Conservation (phyloP, 2,797 vertebrate genomes). For the Leptoclinus maculatus region DNA sequence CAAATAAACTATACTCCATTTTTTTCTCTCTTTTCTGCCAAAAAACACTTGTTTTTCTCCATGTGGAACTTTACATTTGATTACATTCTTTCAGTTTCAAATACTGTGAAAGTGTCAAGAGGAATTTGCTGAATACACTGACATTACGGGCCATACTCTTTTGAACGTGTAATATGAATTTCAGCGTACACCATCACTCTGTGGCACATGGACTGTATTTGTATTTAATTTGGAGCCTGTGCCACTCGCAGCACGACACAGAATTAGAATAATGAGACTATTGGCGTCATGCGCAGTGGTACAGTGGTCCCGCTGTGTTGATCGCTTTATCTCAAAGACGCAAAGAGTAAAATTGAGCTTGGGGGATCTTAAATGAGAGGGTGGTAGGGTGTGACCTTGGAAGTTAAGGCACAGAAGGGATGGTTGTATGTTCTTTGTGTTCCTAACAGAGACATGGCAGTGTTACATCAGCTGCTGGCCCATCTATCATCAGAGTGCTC, state of each 20-base stretch:
- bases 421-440: slow-evolving; percentile 22
- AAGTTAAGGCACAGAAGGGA: slow-evolving; percentile 19
- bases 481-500: slow-evolving; percentile 41
- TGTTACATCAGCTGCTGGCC: slow-evolving; percentile 18
- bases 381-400: slow-evolving; percentile 63
- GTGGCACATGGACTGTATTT: slow-evolving; percentile 33
- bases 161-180: slow-evolving; percentile 20
- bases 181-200: slow-evolving; percentile 10
- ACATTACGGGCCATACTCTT: background rate
- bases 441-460: slow-evolving; percentile 46
- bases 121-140: background rate
- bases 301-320: slow-evolving; percentile 55
- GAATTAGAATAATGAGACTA: slow-evolving; percentile 67
- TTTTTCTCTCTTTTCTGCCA: background rate
- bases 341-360: slow-evolving; percentile 49
- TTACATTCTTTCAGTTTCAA: slow-evolving; percentile 27
- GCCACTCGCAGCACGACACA: slow-evolving; percentile 61
- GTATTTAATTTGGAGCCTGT: slow-evolving; percentile 56
- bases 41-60: background rate
- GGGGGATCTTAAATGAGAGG: slow-evolving; percentile 57
- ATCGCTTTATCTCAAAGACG: slow-evolving; percentile 65
- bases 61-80: background rate
- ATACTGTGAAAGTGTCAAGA: slow-evolving; percentile 3
- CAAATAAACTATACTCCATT: background rate
- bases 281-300: slow-evolving; percentile 19